These are phyloP conservation scores for Apodemia hepburni DNA, from an alignment of 2,888 invertebrate species.

Conservation along the genomic window DNA sequence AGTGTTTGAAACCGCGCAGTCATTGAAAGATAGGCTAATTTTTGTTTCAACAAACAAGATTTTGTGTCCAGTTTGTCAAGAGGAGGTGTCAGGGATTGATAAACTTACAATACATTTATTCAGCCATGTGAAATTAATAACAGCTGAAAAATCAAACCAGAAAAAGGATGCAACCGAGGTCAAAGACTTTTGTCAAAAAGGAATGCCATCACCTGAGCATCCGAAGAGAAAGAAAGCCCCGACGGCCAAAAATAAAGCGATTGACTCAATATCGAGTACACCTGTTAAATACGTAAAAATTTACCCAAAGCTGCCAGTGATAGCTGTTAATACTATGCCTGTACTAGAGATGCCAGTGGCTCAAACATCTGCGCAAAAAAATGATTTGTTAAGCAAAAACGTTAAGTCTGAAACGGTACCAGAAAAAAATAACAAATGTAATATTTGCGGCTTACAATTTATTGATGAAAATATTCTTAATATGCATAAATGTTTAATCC, in stretches of 20 bases:
- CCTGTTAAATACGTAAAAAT: conserved; percentile 71
- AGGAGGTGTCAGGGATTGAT: conserved; percentile 87
- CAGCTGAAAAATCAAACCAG: conserved; percentile 38
- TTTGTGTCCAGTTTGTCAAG: conserved; percentile 88
- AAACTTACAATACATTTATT: conserved; percentile 92
- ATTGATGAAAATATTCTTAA: conserved; percentile 84
- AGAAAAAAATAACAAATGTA: conserved; percentile 67
- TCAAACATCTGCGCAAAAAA: conserved; percentile 42
- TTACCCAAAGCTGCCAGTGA: conserved; percentile 66
- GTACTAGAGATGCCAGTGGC: conserved; percentile 51
- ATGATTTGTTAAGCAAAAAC: conserved; percentile 28
- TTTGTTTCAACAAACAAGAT: conserved; percentile 87
- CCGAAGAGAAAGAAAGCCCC: conserved; percentile 52
- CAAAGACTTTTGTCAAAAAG: conserved; percentile 30
- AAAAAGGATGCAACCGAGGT: conserved; percentile 36
- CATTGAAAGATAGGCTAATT: conserved; percentile 85
- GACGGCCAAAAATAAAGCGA: conserved; percentile 65
- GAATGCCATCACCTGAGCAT: conserved; percentile 31
- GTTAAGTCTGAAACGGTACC: conserved; percentile 49
- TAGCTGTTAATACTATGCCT: conserved; percentile 57
- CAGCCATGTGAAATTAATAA: conserved; percentile 80
- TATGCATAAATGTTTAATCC: conserved; percentile 88
- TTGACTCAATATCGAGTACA: conserved; percentile 40
- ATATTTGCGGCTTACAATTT: conserved; percentile 87
- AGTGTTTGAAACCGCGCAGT: conserved; percentile 84